Conservation (phyloP, 2,888 invertebrate genomes). For the Oscheius sp. region DNA sequence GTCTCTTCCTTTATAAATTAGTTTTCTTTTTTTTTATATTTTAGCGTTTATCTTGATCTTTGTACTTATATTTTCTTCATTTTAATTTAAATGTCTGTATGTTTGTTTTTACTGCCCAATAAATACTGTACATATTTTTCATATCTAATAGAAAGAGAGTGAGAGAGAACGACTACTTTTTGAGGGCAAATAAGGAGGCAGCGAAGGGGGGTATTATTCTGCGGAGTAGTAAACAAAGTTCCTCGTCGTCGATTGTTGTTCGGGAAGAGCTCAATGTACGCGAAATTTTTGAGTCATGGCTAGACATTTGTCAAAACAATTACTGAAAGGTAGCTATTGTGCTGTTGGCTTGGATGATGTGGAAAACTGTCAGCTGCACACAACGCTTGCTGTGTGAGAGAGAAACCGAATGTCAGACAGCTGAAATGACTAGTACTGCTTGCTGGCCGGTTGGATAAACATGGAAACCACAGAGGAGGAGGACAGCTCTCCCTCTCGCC, state of each 20-base stretch:
- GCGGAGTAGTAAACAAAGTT: background rate
- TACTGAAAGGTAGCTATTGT: background rate
- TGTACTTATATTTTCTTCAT: conserved; percentile 14
- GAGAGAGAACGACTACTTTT: background rate
- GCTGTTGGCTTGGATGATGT: too few relatives aligned
- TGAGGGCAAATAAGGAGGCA: background rate
- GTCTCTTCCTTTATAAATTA: background rate
- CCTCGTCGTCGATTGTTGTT: conserved; percentile 1
- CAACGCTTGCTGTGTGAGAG: too few relatives aligned
- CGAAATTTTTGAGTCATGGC: background rate
- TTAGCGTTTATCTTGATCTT: background rate
- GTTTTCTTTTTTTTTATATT: background rate
- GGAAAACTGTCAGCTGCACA: background rate
- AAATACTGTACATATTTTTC: conserved; percentile 5
- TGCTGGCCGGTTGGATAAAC: background rate
- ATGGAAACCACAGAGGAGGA: conserved; percentile 3
- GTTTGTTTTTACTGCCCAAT: too few relatives aligned
- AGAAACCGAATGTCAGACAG: too few relatives aligned
- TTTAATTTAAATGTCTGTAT: background rate
- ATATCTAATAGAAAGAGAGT: background rate
- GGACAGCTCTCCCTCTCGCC: background rate
- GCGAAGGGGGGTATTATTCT: background rate
- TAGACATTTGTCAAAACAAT: conserved; percentile 9
- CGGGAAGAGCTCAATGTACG: conserved; percentile 10
- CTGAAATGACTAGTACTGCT: background rate